A percentile compares a stretch with the other conserved stretches of the same genome.
Evolutionary conservation across 2,888 invertebrate genomes (phyloP).

Genomic region (Neuroscelio doddi): DNA sequence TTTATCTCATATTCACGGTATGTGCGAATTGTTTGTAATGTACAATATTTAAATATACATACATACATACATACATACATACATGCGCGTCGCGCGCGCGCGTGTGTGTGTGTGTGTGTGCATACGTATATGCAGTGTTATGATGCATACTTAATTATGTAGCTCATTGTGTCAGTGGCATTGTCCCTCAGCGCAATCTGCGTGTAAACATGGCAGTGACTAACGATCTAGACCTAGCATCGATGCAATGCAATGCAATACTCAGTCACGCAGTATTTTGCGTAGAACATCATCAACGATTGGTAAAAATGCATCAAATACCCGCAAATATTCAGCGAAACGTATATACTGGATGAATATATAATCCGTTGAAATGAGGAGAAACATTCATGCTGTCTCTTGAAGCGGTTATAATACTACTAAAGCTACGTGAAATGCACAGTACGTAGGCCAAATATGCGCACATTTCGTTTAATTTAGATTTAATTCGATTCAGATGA

Average conservation of each 20-base stretch:
- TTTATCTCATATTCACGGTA: too few species aligned
- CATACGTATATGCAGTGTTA: too few species aligned
- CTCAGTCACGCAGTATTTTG: not conserved
- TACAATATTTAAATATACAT: too few species aligned
- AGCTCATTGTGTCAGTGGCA: constrained; percentile 25
- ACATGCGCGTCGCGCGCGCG: too few species aligned
- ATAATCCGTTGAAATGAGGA: not conserved
- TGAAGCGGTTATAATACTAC: constrained; percentile 15
- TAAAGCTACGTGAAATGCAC: not conserved
- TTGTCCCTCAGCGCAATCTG: constrained; percentile 21
- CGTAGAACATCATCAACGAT: constrained; percentile 6
- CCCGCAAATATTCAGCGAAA: constrained; percentile 15
- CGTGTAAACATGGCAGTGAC: constrained; percentile 41
- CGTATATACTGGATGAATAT: constrained; percentile 2
- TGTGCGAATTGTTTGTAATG: too few species aligned
- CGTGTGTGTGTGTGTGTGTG: too few species aligned
- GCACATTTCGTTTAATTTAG: constrained; percentile 28
- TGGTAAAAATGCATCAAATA: constrained; percentile 13
- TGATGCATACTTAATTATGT: constrained; percentile 17
- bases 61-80: too few species aligned
- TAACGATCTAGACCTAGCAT: constrained; percentile 25
- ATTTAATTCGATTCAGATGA: constrained; percentile 31
- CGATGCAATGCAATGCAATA: not conserved
- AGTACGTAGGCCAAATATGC: constrained; percentile 7
- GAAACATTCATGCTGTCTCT: constrained; percentile 4